phyloP scores from a whole-genome alignment of 2,888 invertebrate species.

The Lamellibrachia satsuma region DNA sequence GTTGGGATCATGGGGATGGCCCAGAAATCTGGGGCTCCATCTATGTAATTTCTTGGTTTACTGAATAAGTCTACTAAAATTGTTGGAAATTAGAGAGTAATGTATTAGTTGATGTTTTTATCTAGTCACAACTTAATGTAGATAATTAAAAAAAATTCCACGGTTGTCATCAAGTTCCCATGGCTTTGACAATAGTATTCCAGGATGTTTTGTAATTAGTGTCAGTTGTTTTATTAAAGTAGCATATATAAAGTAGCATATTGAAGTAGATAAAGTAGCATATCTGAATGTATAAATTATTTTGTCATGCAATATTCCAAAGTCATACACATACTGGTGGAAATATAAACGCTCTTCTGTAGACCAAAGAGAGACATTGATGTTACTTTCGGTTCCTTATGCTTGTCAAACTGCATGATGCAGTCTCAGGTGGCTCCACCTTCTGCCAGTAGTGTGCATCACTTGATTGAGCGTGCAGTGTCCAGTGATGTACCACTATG shows the following conservation, averaged over 20 bases:
- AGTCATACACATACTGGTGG: not conserved
- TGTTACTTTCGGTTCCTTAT: not conserved
- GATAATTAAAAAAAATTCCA: not conserved
- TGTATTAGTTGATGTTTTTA: not conserved
- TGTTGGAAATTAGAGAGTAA: not conserved
- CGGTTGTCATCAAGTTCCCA: not conserved
- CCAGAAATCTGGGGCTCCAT: not conserved
- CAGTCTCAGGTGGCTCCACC: constrained; percentile 2
- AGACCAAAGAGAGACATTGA: constrained; percentile 4
- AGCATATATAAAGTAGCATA: too few relatives aligned
- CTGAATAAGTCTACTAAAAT: not conserved
- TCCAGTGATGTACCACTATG: constrained; percentile 7
- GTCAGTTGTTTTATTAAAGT: too few relatives aligned
- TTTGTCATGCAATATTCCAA: not conserved
- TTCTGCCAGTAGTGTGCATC: constrained; percentile 5
- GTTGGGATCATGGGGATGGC: not conserved
- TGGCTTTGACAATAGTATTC: not conserved
- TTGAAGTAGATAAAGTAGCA: not conserved
- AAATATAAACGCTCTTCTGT: not conserved
- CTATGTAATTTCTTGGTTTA: constrained; percentile 13
- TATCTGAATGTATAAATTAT: not conserved
- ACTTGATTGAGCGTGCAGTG: not conserved
- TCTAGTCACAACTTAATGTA: not conserved
- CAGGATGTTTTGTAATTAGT: too few relatives aligned
- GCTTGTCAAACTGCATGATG: not conserved